phyloP scores from a whole-genome alignment of 2,797 vertebrate genomes.

The Micrastur ruficollis region DNA sequence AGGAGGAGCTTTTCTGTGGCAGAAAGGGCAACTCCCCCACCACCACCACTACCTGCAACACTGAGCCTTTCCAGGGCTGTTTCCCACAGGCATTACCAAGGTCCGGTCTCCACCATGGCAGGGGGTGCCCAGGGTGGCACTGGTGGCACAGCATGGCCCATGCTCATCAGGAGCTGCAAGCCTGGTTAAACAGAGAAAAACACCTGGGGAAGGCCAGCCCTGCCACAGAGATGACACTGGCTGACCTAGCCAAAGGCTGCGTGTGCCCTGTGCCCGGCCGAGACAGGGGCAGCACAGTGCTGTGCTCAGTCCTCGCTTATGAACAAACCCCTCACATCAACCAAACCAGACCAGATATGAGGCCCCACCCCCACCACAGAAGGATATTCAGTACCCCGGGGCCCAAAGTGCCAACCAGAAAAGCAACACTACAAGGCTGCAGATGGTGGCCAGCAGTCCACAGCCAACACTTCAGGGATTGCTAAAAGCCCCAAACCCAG shows the following conservation, averaged over 20 bases:
- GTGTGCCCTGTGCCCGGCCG: accelerated
- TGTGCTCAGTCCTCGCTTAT: neutral
- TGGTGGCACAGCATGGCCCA: neutral
- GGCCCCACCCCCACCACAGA: neutral
- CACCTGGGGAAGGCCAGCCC: neutral
- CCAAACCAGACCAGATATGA: neutral
- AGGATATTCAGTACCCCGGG: neutral
- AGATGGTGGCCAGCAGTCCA: neutral
- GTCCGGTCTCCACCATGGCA: accelerated
- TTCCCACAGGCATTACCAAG: neutral
- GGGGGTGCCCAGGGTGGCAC: neutral
- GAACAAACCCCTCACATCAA: accelerated
- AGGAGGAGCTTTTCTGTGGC: neutral
- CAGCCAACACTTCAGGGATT: neutral
- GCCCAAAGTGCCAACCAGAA: neutral
- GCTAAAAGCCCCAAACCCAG: neutral
- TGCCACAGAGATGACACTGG: accelerated
- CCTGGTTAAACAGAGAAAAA: neutral
- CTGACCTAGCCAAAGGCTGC: neutral
- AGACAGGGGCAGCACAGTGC: neutral
- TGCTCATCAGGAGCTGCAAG: neutral
- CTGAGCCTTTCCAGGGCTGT: neutral
- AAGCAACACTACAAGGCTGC: neutral
- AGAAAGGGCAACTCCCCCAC: neutral
- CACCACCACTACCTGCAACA: neutral